Evolutionary conservation across 2,888 invertebrate genomes (phyloP).

Genomic region (Hymenopus coronatus): DNA sequence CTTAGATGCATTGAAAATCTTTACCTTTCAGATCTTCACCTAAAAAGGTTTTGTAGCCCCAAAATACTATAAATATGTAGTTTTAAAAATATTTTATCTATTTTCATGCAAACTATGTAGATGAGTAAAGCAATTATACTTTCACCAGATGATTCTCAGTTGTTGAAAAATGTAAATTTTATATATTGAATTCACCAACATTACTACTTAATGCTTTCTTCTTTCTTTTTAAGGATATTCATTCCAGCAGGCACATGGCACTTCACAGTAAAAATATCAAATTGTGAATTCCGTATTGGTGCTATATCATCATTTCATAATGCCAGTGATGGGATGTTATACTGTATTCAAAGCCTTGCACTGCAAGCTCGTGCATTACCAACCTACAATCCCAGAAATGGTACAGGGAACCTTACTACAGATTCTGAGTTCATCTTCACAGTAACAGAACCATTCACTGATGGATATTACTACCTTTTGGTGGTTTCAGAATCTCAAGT

Average conservation of each 20-base stretch:
- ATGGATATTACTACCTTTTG: constrained; percentile 51
- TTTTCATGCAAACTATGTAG: too few relatives aligned
- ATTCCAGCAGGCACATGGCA: constrained; percentile 49
- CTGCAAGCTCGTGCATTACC: constrained; percentile 47
- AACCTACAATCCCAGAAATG: constrained; percentile 41
- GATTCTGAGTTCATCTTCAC: constrained; percentile 43
- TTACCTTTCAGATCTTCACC: too few relatives aligned
- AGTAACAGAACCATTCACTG: constrained; percentile 47
- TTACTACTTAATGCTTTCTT: background rate
- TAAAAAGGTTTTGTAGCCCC: too few relatives aligned
- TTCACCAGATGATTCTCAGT: too few relatives aligned
- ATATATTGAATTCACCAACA: too few relatives aligned
- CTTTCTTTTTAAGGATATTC: constrained; percentile 44
- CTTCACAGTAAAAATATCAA: constrained; percentile 46
- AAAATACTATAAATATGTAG: too few relatives aligned
- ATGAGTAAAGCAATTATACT: too few relatives aligned
- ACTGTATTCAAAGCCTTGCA: constrained; percentile 46
- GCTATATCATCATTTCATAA: constrained; percentile 33
- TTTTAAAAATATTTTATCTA: too few relatives aligned
- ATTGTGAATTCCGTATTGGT: constrained; percentile 45
- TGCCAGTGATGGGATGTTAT: constrained; percentile 34
- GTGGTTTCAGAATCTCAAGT: constrained; percentile 47
- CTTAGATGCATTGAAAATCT: too few relatives aligned
- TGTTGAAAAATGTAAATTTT: too few relatives aligned
- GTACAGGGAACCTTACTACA: constrained; percentile 41